Evolutionary conservation across 1,140 invertebrate species (phyloP), one percentile per base, ranked within the genome.

Genomic region (Leptonema lineaticorne): DNA sequence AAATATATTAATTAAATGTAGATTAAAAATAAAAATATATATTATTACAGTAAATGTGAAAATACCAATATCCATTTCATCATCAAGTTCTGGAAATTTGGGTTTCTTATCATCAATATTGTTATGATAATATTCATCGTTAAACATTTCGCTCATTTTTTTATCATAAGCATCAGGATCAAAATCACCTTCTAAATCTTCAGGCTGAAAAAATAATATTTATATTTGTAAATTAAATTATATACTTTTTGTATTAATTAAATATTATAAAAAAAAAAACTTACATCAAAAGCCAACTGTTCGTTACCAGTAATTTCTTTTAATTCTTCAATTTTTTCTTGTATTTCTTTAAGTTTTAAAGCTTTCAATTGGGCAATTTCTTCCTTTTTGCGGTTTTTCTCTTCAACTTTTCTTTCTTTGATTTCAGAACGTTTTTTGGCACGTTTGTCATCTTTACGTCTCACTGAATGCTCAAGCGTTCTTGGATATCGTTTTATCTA

Each of bases 401-500:
- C 93, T 74, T 90, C 83, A 71, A 89, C 82, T 74, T 96, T 97
- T 67, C 91, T 84, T 75, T 90, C 81, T 75, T 90, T 92, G 0
- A 88, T 64, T 78, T 92, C 90, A 20, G 86, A 85, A 57, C 94
- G 84, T 75, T 95, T 93, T 22, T 89, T 77, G 58, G 94, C 87
- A 63, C 95, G 85, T 66, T 86, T 87, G 29, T 89, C 89, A 76
- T 97, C 90, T 74, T 90, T 91, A 24, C 86, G 87, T 28, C 96
- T 85, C 62, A 98, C 79, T 2, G 92, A 91, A 78, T 91, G 88
- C 69, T 91, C 88, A 72, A 98, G 87, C 0, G 90, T 95, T 73
- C 96, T 86, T 0, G 96, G 96, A 84, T 93, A 98, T 16, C 91
- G 83, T 83, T 95, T 95, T 18, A 95, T 87, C 89, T 91, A 75